These are phyloP conservation scores for Harpalus rufipes DNA, from an alignment of 2,888 invertebrate genomes.

Conservation along the genomic window DNA sequence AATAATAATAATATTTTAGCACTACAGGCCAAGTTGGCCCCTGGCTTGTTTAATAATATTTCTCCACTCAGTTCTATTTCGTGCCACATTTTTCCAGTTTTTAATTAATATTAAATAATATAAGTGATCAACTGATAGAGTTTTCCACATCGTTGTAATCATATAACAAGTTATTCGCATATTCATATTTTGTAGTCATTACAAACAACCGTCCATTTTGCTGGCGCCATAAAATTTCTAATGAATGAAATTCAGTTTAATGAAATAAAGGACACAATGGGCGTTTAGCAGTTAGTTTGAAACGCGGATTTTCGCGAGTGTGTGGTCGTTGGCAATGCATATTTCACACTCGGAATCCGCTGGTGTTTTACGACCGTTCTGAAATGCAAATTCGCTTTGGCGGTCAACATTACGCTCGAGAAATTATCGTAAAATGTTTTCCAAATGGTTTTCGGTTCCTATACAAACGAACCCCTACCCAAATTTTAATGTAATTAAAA, in stretches of 20 bases:
- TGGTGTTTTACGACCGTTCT: constrained; percentile 29
- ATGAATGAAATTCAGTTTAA: background rate
- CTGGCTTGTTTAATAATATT: no score
- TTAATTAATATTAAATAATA: no score
- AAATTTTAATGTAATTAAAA: constrained; percentile 43
- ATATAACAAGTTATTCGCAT: no score
- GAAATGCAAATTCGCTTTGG: constrained; percentile 51
- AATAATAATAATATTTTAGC: no score
- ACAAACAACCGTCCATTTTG: background rate
- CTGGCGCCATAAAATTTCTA: background rate
- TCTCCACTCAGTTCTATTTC: no score
- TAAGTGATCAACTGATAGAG: no score
- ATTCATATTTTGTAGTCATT: no score
- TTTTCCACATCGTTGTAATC: no score
- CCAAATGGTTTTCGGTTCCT: constrained; percentile 39
- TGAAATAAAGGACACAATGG: constrained; percentile 14
- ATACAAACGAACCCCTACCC: constrained; percentile 11
- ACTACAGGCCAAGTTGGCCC: no score
- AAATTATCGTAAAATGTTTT: constrained; percentile 55
- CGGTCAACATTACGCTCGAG: constrained; percentile 38
- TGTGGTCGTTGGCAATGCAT: constrained; percentile 39
- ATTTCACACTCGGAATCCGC: constrained; percentile 48
- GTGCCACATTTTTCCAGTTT: no score
- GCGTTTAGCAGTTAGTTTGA: constrained; percentile 40
- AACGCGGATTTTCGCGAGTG: constrained; percentile 24